phyloP scores from a whole-genome alignment of 35 echinoderm and acorn worm genomes.

The Lytechinus variegatus region DNA sequence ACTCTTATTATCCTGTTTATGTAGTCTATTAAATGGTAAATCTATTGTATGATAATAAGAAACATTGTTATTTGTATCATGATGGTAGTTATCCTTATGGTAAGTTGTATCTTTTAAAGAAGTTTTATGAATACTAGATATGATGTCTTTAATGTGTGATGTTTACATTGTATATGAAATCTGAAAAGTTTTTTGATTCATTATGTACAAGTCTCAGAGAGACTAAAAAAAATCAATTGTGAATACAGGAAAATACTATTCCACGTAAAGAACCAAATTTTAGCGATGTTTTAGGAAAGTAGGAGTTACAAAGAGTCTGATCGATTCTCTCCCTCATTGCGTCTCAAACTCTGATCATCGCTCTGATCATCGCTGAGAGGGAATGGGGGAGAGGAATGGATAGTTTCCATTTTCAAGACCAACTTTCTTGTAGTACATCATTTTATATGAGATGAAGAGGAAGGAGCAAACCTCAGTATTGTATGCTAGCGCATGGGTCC shows the following conservation, averaged over 20 bases:
- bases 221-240: background rate
- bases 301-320: conserved; percentile 2
- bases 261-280: conserved; percentile 20
- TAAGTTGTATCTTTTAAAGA: conserved; percentile 37
- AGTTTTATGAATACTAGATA: conserved; percentile 34
- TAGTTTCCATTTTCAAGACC: background rate
- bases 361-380: background rate
- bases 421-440: conserved; percentile 12
- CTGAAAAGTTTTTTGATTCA: conserved; percentile 15
- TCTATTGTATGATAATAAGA: conserved; percentile 43
- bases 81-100: conserved; percentile 33
- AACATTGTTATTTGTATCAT: conserved; percentile 31
- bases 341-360: background rate
- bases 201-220: conserved; percentile 12
- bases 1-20: conserved; percentile 30
- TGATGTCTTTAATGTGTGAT: conserved; percentile 33
- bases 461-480: background rate
- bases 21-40: conserved; percentile 7
- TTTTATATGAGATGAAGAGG: background rate
- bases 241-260: conserved; percentile 43
- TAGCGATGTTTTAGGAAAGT: conserved; percentile 12
- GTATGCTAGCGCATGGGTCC: conserved; percentile 24
- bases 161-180: conserved; percentile 29
- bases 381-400: background rate
- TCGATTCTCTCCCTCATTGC: background rate